Evolutionary conservation across 53 echinoderm and acorn worm species (phyloP), one percentile per base, ranked within the genome.

Genomic region (Antedon mediterranea): DNA sequence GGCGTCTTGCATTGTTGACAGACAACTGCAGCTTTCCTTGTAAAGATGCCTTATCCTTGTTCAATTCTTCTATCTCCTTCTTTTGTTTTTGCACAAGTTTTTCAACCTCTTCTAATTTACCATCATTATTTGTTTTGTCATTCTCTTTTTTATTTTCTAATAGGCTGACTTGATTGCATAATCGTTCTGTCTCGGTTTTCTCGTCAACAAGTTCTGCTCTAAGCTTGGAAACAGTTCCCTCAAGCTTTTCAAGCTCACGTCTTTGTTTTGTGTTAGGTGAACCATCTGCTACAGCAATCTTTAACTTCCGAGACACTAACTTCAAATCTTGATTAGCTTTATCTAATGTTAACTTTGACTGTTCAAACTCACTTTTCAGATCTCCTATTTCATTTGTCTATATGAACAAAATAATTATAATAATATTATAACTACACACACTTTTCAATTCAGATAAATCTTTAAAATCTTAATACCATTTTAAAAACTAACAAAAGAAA

Each of bases 1-100:
- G 84, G 28, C 87, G 86, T 26, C 87, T 83, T 30, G 86, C 83
- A 82, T 93, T 93, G 79, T 84, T 90, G 76, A 93, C 82, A 43
- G 90, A 85, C 11, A 93, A 74, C 82, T 90, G 86, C n/a, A 93
- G 77, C 77, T 93, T 93, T 28, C 84, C 89, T 28, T 86, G 80
- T 4, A 86, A 79, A 3, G 90, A 84, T 30, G 83, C 90, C 75
- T 90, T 93, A 81, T 90, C 90, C 43, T 88, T 88, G 13, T 77
- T 44, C 79, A 90, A 76, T 30, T 86, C 79, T 28, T 34, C 76
- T 33, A 79, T 78, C 34, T 91, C 73, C 43, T 77, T 82, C 31
- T 86, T 71, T 33, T 90, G 31, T 71, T 76, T 26, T 32, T 79
- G 43, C 20, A 83, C 57, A 42, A 78, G 74, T 32, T 43, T 79